Percentiles rank a stretch among this genome's conserved stretches.
Conservation (phyloP, 2,888 invertebrate species). For the Macropis europaea region DNA sequence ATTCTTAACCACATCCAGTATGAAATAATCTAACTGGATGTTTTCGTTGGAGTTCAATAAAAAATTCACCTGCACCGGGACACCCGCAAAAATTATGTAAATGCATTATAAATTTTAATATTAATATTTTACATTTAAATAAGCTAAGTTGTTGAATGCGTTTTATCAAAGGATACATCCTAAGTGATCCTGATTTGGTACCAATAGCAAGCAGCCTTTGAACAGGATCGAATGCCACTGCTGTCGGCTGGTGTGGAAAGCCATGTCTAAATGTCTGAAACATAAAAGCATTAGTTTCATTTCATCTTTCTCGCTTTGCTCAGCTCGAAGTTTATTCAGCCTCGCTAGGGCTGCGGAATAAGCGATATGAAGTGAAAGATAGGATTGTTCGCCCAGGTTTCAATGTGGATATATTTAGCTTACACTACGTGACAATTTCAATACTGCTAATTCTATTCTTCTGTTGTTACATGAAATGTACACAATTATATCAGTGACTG, state of each 20-base stretch:
- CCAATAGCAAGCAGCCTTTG: slow-evolving; percentile 98
- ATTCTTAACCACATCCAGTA: too few species aligned
- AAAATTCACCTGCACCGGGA: too few species aligned
- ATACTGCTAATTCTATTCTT: slow-evolving; percentile 49
- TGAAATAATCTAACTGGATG: too few species aligned
- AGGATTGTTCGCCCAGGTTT: slow-evolving; percentile 48
- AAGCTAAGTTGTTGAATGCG: slow-evolving; percentile 2
- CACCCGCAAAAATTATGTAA: too few species aligned
- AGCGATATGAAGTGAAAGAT: slow-evolving; percentile 38
- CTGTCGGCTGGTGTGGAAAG: slow-evolving; percentile 98
- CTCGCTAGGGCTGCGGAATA: slow-evolving; percentile 41
- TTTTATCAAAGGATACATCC: slow-evolving; percentile 93
- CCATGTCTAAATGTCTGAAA: slow-evolving; percentile 98
- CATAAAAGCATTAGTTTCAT: slow-evolving; percentile 76
- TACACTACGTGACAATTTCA: slow-evolving; percentile 33
- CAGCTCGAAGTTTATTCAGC: slow-evolving; percentile 57
- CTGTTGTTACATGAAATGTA: too few species aligned
- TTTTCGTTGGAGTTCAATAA: too few species aligned
- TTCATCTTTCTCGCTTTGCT: slow-evolving; percentile 58
- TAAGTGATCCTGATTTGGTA: slow-evolving; percentile 95
- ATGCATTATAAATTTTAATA: neutral
- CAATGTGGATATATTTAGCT: slow-evolving; percentile 41
- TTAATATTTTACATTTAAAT: neutral
- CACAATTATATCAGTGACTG: too few species aligned
- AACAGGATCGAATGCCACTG: slow-evolving; percentile 98